A percentile compares a stretch with the other conserved stretches of the same genome.
phyloP scores from a whole-genome alignment of 2,797 vertebrate species.

The Betta splendens region DNA sequence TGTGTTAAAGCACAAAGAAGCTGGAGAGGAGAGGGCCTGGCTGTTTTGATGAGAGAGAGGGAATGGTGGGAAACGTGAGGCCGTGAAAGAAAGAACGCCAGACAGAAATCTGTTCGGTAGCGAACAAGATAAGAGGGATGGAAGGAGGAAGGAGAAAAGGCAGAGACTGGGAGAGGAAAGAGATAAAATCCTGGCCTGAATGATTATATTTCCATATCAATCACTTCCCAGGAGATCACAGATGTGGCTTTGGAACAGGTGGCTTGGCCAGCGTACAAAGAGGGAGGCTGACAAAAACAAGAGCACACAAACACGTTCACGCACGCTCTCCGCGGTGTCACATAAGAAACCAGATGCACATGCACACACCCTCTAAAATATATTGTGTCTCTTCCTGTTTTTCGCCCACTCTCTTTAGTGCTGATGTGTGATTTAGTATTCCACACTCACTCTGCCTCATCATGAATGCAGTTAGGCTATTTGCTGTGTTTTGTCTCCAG shows the following conservation, averaged over 20 bases:
- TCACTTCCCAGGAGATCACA: conserved; percentile 85
- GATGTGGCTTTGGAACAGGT: conserved; percentile 86
- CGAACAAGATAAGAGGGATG: conserved; percentile 64
- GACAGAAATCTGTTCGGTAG: conserved; percentile 65
- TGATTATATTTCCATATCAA: conserved; percentile 89
- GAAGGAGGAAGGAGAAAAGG: conserved; percentile 45
- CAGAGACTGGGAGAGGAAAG: conserved; percentile 46
- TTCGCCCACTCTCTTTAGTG: conserved; percentile 24
- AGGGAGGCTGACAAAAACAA: conserved; percentile 76
- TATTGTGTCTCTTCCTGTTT: conserved; percentile 22
- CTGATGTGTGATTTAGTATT: conserved; percentile 65
- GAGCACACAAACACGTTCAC: conserved; percentile 54
- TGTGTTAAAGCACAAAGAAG: conserved; percentile 58
- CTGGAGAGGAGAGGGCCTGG: conserved; percentile 26
- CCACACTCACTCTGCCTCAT: conserved; percentile 43
- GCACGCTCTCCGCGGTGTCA: conserved; percentile 38
- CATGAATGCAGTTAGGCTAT: conserved; percentile 50
- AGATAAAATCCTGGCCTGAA: conserved; percentile 81
- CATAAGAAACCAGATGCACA: conserved; percentile 39
- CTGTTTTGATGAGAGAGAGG: conserved; percentile 33
- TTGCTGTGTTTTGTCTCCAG: conserved; percentile 78
- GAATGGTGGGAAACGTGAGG: conserved; percentile 31
- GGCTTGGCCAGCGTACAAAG: conserved; percentile 85
- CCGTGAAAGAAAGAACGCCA: conserved; percentile 50
- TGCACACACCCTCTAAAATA: conserved; percentile 31